A percentile compares a stretch with the other conserved stretches of the same genome.
Evolutionary conservation across 2,888 invertebrate genomes (phyloP).

Genomic region (Gryllus longicercus): DNA sequence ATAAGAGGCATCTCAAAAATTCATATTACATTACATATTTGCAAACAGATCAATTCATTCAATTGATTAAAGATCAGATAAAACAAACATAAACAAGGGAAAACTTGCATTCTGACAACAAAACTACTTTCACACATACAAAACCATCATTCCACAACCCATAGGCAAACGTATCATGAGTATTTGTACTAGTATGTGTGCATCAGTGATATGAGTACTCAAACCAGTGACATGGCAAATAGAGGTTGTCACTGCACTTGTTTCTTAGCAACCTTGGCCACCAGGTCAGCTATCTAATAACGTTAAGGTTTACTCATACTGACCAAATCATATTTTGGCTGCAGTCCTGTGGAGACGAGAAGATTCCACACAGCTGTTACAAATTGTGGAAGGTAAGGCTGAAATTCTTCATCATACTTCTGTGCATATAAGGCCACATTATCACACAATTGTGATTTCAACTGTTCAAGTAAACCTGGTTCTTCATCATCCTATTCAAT

Average conservation of each 20-base stretch:
- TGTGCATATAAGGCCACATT: slow-evolving; percentile 92
- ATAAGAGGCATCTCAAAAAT: no score
- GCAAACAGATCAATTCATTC: no score
- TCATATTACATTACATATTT: no score
- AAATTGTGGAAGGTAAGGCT: slow-evolving; percentile 81
- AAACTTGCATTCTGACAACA: no score
- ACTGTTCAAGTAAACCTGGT: slow-evolving; percentile 82
- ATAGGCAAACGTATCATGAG: no score
- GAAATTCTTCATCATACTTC: slow-evolving; percentile 97
- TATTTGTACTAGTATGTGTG: not conserved
- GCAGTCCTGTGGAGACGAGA: slow-evolving; percentile 76
- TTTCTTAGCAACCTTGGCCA: no score
- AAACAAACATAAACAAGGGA: no score
- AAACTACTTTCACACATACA: no score
- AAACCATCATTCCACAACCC: no score
- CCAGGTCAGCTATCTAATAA: not conserved
- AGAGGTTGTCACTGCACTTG: not conserved
- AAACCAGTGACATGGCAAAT: not conserved
- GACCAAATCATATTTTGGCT: slow-evolving; percentile 88
- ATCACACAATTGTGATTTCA: slow-evolving; percentile 94
- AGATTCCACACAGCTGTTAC: slow-evolving; percentile 94
- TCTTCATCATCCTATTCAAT: slow-evolving; percentile 70
- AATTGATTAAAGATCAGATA: no score
- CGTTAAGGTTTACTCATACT: slow-evolving; percentile 40
- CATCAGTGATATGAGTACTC: not conserved